Evolutionary conservation across 2,888 invertebrate genomes (phyloP), one percentile per base, ranked within the genome.

Genomic region (Drosophila emarginata): DNA sequence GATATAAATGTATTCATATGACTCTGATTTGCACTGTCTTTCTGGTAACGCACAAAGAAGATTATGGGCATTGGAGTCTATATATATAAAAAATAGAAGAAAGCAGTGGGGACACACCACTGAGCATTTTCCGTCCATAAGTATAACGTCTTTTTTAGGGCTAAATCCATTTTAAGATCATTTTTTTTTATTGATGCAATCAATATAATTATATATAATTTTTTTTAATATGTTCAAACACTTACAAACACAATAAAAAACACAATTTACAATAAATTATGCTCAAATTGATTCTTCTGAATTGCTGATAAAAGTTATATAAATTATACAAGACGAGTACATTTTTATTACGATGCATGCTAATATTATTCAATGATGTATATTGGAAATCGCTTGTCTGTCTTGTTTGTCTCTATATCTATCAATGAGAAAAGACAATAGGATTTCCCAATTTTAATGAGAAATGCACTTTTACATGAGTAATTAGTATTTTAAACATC

Each of bases 231-330:
- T 21, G 21, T 64, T 36, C 15, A 21, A 52, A 26, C 26, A n/a
- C 37, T 26, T 39, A 51, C n/a, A 60, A 28, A 60, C 51, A 60
- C 32, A 53, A 66, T 28, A 36, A 58, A 37, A 23, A 54, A 26
- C 14, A 51, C 57, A 18, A 58, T 39, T 57, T 39, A 21, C 53
- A 53, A 45, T 53, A 68, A 53, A 54, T 39, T 39, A 60, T 50
- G 68, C 72, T 73, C 73, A 67, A 73, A 73, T 72, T 72, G 72
- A 64, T 68, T 73, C 72, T 73, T 73, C 72, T 73, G 72, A 63
- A 73, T 72, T 67, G 72, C 62, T 18, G 45, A 72, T 40, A 72
- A 37, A 28, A 37, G 52, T 65, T 61, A 56, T 28, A 51, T 66
- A 39, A n/a, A 72, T 15, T 54, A 36, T 21, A 2, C 54, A 54